phyloP scores from a whole-genome alignment of 2,113 vertebrate genomes.

The Lepidothrix coronata region DNA sequence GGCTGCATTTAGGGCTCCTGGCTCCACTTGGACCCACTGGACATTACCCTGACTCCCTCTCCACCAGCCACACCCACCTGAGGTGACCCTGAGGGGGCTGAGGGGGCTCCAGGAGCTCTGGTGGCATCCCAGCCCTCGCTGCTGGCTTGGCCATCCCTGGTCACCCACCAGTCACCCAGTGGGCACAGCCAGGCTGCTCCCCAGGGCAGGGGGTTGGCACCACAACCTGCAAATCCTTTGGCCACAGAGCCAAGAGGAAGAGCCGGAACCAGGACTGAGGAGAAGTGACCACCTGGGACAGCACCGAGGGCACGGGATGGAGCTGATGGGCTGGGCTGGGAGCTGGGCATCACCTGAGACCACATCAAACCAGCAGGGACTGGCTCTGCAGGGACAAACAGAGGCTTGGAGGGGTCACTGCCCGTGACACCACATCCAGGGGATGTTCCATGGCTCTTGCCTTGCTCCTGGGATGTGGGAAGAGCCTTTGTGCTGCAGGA shows the following conservation, averaged over 20 bases:
- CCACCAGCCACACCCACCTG: neutral
- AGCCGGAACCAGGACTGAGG: neutral
- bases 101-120: neutral
- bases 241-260: neutral
- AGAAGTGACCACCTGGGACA: neutral
- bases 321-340: neutral
- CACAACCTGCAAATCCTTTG: neutral
- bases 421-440: no score
- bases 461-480: neutral
- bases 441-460: neutral
- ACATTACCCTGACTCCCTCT: neutral
- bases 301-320: neutral
- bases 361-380: neutral
- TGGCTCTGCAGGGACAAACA: neutral
- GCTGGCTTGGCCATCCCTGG: neutral
- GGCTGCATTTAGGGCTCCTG: neutral
- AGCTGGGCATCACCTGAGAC: neutral
- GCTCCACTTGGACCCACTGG: neutral
- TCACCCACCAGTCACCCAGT: fast-evolving
- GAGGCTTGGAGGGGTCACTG: neutral
- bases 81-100: neutral
- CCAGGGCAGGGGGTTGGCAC: fast-evolving
- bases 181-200: neutral
- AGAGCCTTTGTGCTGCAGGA: neutral
- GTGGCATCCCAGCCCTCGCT: neutral